Conservation (phyloP, 2,797 vertebrate genomes). For the Ctenopoma multispine region DNA sequence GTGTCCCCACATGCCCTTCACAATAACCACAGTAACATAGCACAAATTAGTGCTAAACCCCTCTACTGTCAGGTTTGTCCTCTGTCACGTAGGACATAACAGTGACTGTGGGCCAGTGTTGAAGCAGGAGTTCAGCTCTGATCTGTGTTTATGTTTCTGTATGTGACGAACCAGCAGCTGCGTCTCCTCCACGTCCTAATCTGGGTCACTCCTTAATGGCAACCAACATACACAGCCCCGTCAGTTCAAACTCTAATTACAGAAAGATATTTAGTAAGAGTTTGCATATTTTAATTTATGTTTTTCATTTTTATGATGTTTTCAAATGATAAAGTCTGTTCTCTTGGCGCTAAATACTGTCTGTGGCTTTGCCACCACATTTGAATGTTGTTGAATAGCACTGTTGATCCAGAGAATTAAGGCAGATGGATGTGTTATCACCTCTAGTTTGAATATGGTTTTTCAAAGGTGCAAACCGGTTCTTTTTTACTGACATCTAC, state of each 20-base stretch:
- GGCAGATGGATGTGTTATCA: neutral
- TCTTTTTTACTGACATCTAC: neutral
- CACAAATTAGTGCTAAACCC: constrained; percentile 6
- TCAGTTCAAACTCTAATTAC: neutral
- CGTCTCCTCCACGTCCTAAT: constrained; percentile 3
- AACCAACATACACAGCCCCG: neutral
- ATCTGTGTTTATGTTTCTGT: constrained; percentile 18
- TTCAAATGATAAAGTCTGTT: neutral
- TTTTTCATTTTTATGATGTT: neutral
- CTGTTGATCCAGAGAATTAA: neutral
- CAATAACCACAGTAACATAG: neutral
- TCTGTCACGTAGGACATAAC: neutral
- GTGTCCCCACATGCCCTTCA: constrained; percentile 35
- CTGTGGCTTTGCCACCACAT: neutral
- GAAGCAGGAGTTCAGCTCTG: neutral
- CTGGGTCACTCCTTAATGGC: constrained; percentile 14
- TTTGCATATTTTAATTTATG: neutral
- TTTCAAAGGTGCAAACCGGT: neutral
- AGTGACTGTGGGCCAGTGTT: neutral
- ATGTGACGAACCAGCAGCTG: constrained; percentile 6
- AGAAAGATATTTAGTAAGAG: neutral
- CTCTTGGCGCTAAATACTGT: neutral
- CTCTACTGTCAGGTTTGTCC: neutral
- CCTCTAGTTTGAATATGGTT: constrained; percentile 6
- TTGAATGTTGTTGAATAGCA: neutral